These are phyloP conservation scores for Unio pictorum DNA, from an alignment of 2,888 invertebrate genomes.

Conservation along the genomic window DNA sequence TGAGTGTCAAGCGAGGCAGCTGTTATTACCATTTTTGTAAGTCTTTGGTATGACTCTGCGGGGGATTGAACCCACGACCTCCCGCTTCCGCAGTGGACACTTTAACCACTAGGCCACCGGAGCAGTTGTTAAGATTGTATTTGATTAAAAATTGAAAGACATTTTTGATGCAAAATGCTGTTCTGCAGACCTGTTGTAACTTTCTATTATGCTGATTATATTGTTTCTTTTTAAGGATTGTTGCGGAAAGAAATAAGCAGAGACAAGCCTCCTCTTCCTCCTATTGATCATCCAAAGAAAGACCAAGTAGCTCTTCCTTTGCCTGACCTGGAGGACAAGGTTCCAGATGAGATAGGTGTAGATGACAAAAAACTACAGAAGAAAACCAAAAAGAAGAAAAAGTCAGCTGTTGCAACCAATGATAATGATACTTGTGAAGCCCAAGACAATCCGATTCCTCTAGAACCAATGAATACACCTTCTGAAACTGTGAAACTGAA, in stretches of 20 bases:
- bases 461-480: conserved; percentile 9
- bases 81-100: too few species aligned
- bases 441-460: conserved; percentile 4
- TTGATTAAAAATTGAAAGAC: too few species aligned
- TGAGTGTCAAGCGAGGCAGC: too few species aligned
- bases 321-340: conserved; percentile 13
- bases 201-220: too few species aligned
- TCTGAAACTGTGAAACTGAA: conserved; percentile 10
- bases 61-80: too few species aligned
- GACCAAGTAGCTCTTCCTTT: conserved; percentile 12
- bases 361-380: conserved; percentile 22
- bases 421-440: conserved; percentile 6
- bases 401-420: too few species aligned
- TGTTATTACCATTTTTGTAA: too few species aligned
- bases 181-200: too few species aligned
- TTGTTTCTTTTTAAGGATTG: conserved; percentile 22
- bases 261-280: conserved; percentile 34
- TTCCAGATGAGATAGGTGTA: conserved; percentile 9
- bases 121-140: too few species aligned
- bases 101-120: too few species aligned
- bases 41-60: too few species aligned
- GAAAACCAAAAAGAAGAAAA: conserved; percentile 27
- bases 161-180: too few species aligned
- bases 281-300: conserved; percentile 16
- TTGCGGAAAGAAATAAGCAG: conserved; percentile 29